phyloP scores from a whole-genome alignment of 2,888 invertebrate species.

The Pollenia angustigena region DNA sequence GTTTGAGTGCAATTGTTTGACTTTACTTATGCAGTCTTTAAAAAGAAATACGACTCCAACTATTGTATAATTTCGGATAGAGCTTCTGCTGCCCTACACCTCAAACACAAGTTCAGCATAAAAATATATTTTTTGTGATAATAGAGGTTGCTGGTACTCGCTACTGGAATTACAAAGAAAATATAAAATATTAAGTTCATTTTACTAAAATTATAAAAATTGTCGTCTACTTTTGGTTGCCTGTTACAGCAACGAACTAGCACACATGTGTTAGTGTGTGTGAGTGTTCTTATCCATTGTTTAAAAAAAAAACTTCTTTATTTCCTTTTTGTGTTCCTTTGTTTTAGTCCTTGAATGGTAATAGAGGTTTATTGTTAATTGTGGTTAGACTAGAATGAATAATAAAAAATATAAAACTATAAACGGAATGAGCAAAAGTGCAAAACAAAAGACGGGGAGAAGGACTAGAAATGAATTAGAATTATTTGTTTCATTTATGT shows the following conservation, averaged over 20 bases:
- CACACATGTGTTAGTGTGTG: background rate
- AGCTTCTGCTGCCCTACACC: slow-evolving; percentile 30
- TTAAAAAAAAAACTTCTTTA: slow-evolving; percentile 26
- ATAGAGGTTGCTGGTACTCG: slow-evolving; percentile 48
- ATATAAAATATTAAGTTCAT: slow-evolving; percentile 73
- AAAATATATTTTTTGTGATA: slow-evolving; percentile 26
- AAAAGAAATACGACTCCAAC: slow-evolving; percentile 50
- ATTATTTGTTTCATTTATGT: slow-evolving; percentile 67
- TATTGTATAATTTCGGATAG: slow-evolving; percentile 8
- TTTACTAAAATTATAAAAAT: slow-evolving; percentile 70
- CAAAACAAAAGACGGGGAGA: slow-evolving; percentile 4
- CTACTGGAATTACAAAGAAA: slow-evolving; percentile 58
- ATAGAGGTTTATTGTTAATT: slow-evolving; percentile 73
- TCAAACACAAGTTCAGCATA: slow-evolving; percentile 63
- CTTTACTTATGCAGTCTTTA: slow-evolving; percentile 35
- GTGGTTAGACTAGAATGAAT: slow-evolving; percentile 62
- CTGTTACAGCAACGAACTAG: background rate
- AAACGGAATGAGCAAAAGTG: slow-evolving; percentile 58
- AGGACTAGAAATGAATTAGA: slow-evolving; percentile 64
- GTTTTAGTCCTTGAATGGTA: slow-evolving; percentile 68
- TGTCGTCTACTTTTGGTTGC: slow-evolving; percentile 60
- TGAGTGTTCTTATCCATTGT: slow-evolving; percentile 23
- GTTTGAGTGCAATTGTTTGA: slow-evolving; percentile 68
- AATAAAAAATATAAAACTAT: slow-evolving; percentile 54
- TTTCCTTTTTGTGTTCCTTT: slow-evolving; percentile 45